Conservation (phyloP, 1,140 invertebrate genomes). For the Trichoplusia ni region DNA sequence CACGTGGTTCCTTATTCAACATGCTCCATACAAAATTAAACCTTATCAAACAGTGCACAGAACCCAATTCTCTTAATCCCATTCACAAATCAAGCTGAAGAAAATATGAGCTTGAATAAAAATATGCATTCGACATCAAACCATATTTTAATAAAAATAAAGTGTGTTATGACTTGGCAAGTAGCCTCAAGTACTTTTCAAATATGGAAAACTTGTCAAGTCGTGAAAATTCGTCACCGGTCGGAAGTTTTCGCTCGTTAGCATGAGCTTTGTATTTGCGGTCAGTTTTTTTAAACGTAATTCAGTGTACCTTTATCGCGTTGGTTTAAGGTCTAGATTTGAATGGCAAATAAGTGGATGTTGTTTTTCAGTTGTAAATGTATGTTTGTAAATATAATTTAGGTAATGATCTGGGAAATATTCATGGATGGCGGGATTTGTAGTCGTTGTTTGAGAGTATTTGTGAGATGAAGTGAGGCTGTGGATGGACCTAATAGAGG, state of each 20-base stretch:
- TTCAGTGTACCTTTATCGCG: neutral
- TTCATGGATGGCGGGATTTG: slow-evolving; percentile 36
- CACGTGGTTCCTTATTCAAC: slow-evolving; percentile 58
- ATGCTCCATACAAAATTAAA: slow-evolving; percentile 40
- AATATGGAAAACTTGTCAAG: slow-evolving; percentile 33
- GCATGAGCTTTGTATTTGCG: slow-evolving; percentile 1
- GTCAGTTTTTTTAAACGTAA: neutral
- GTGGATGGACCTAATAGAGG: too few species aligned
- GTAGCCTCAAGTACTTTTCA: slow-evolving; percentile 19
- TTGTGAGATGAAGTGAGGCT: too few species aligned
- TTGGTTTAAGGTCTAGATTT: neutral
- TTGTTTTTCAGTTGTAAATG: slow-evolving; percentile 20
- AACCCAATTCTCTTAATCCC: neutral
- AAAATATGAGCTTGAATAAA: slow-evolving; percentile 16
- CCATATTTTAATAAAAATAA: slow-evolving; percentile 12
- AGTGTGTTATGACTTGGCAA: slow-evolving; percentile 8
- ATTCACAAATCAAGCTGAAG: neutral
- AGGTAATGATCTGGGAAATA: slow-evolving; percentile 57
- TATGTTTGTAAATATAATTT: slow-evolving; percentile 49
- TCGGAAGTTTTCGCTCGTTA: slow-evolving; percentile 26
- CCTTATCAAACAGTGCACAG: neutral
- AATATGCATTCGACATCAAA: slow-evolving; percentile 4
- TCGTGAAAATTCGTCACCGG: slow-evolving; percentile 26
- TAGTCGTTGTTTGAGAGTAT: neutral
- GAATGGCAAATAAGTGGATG: neutral